phyloP scores from a whole-genome alignment of 2,113 vertebrate genomes.

The Anseranas semipalmata region DNA sequence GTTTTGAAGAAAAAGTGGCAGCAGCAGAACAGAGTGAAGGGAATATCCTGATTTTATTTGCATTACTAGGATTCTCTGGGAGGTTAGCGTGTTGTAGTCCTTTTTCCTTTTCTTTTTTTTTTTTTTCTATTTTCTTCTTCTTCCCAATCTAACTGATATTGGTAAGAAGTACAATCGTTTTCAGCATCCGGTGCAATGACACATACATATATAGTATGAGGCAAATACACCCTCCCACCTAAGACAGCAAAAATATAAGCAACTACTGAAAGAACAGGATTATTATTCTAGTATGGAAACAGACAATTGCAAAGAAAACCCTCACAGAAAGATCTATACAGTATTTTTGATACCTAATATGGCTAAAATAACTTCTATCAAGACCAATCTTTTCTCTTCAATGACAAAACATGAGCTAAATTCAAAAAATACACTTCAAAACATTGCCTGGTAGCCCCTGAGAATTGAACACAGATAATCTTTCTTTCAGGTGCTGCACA shows the following conservation, averaged over 20 bases:
- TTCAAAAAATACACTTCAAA: constrained; percentile 56
- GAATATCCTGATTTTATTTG: neutral
- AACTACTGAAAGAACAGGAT: neutral
- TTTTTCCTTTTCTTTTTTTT: neutral
- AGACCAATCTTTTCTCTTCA: constrained; percentile 31
- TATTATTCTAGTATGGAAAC: neutral
- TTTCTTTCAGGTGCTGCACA: constrained; percentile 51
- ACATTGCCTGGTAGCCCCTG: constrained; percentile 34
- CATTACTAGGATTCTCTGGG: neutral
- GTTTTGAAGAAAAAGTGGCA: neutral
- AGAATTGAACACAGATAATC: constrained; percentile 46
- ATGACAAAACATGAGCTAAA: constrained; percentile 41
- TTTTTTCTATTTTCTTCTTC: accelerated
- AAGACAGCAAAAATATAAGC: neutral
- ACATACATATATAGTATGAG: neutral
- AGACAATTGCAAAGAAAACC: constrained; percentile 6
- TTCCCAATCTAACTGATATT: neutral
- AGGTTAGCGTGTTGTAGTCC: neutral
- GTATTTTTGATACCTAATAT: constrained; percentile 11
- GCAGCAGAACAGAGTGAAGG: neutral
- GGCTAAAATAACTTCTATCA: constrained; percentile 32
- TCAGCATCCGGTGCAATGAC: neutral
- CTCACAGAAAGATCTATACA: neutral
- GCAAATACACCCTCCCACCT: neutral
- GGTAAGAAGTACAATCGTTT: neutral